Conservation (phyloP, 2,888 invertebrate genomes). For the Volucella inflata region DNA sequence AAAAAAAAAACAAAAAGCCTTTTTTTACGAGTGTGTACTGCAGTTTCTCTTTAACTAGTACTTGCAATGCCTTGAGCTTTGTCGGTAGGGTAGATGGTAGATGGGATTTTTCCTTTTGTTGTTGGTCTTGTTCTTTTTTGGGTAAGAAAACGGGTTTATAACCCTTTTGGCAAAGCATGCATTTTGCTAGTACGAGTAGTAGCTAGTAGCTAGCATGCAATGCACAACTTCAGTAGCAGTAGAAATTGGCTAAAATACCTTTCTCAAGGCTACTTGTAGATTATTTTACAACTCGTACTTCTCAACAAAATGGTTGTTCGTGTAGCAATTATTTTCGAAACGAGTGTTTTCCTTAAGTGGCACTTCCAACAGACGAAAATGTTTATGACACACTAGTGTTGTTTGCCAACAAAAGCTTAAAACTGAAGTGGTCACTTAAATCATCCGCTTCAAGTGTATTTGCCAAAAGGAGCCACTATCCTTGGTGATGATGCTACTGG, state of each 20-base stretch:
- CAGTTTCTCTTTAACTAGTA: conserved; percentile 38
- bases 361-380: conserved; percentile 67
- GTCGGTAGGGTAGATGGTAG: not conserved
- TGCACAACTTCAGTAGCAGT: conserved; percentile 35
- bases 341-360: conserved; percentile 62
- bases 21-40: conserved; percentile 53
- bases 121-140: conserved; percentile 12
- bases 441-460: conserved; percentile 62
- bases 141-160: conserved; percentile 61
- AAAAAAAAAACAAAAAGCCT: conserved; percentile 35
- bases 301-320: conserved; percentile 67
- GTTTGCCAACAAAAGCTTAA: conserved; percentile 64
- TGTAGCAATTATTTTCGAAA: conserved; percentile 58
- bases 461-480: conserved; percentile 36
- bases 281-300: conserved; percentile 52
- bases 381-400: conserved; percentile 56
- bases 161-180: conserved; percentile 60
- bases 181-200: not conserved
- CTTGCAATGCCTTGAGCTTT: conserved; percentile 48
- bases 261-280: conserved; percentile 63
- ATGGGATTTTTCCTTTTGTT: too few species aligned
- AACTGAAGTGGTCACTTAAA: conserved; percentile 74
- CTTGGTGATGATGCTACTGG: conserved; percentile 19
- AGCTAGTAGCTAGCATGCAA: conserved; percentile 31
- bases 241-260: conserved; percentile 65